These are phyloP conservation scores for Dallia pectoralis DNA, from an alignment of 2,797 vertebrate species.

Conservation along the genomic window DNA sequence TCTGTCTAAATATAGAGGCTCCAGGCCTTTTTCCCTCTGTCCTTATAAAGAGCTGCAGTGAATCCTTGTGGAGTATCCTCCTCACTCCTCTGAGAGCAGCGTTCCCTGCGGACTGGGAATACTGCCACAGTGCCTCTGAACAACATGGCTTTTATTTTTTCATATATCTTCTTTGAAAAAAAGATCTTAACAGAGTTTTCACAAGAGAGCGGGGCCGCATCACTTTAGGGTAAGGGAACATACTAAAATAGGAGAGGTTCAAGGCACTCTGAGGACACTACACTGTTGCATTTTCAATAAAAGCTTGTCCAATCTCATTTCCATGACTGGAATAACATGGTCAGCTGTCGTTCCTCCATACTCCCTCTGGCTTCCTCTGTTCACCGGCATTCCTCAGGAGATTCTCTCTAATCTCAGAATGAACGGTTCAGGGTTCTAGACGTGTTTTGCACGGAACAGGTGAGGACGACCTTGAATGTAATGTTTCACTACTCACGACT, in stretches of 20 bases:
- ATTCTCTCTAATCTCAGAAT: slow-evolving; percentile 1
- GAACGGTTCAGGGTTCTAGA: not conserved
- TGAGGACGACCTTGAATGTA: not conserved
- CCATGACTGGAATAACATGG: slow-evolving; percentile 4
- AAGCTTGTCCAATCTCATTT: slow-evolving; percentile 12
- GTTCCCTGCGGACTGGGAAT: slow-evolving; percentile 58
- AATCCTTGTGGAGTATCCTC: slow-evolving; percentile 57
- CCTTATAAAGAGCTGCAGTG: slow-evolving; percentile 81
- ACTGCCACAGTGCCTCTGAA: slow-evolving; percentile 38
- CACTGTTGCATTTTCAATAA: slow-evolving; percentile 16
- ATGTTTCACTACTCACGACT: slow-evolving; percentile 2
- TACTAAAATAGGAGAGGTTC: slow-evolving; percentile 74
- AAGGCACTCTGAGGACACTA: slow-evolving; percentile 10
- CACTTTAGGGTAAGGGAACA: slow-evolving; percentile 57
- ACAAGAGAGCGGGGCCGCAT: slow-evolving; percentile 46
- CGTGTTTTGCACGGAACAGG: not conserved
- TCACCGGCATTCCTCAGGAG: not conserved
- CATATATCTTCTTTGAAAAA: slow-evolving; percentile 8
- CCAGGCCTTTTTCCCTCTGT: slow-evolving; percentile 63
- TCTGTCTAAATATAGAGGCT: slow-evolving; percentile 76
- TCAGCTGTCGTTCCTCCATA: not conserved
- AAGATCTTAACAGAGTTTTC: slow-evolving; percentile 41
- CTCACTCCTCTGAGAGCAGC: slow-evolving; percentile 44
- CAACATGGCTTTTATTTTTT: slow-evolving; percentile 5
- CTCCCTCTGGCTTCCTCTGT: not conserved